These are phyloP conservation scores for Proteles cristata DNA, from an alignment of 2,113 vertebrate species.

Conservation along the genomic window DNA sequence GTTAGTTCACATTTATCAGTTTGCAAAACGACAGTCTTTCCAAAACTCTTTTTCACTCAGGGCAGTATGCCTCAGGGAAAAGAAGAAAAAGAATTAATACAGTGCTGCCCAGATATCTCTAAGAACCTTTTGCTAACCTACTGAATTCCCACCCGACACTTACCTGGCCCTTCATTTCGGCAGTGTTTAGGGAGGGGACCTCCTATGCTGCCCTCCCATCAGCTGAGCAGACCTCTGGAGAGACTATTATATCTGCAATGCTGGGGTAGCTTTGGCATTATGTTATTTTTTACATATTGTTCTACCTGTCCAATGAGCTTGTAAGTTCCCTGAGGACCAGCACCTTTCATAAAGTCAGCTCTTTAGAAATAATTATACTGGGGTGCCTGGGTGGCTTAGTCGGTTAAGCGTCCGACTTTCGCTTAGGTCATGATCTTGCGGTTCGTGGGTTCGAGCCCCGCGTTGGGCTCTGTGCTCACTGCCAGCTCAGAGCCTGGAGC, in stretches of 20 bases:
- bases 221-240: neutral
- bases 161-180: neutral
- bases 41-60: constrained; percentile 45
- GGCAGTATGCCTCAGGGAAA: neutral
- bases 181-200: neutral
- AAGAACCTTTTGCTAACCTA: neutral
- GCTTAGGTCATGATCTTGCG: too few relatives aligned
- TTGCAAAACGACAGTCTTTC: constrained; percentile 18
- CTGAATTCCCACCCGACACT: neutral
- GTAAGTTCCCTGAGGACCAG: neutral
- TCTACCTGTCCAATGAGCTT: neutral
- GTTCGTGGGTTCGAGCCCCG: too few relatives aligned
- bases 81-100: neutral
- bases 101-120: neutral
- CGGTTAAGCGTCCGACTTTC: too few relatives aligned
- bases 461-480: too few relatives aligned
- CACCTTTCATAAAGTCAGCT: neutral
- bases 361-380: neutral
- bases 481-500: too few relatives aligned
- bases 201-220: neutral
- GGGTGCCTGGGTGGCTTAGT: too few relatives aligned
- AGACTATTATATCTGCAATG: neutral
- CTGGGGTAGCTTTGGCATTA: neutral
- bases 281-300: neutral
- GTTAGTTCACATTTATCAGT: constrained; percentile 34